Evolutionary conservation across 1,140 invertebrate species (phyloP).

Genomic region (Kradibia gibbosae): DNA sequence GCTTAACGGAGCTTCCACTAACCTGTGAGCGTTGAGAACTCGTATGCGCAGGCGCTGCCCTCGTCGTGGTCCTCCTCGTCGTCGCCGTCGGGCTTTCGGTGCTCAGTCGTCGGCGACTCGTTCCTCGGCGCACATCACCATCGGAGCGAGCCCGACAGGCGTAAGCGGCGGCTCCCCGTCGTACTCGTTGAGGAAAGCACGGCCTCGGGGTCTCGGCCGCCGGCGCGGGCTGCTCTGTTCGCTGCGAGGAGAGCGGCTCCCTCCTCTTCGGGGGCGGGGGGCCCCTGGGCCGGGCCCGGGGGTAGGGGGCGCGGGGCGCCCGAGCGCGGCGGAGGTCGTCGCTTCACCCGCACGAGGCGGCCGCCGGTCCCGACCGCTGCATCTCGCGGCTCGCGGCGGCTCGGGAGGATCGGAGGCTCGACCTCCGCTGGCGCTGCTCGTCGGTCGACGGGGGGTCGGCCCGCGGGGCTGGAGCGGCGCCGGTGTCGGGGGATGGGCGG

Average conservation of each 20-base stretch:
- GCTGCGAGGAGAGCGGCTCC: too few species aligned
- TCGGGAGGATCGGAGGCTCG: not conserved
- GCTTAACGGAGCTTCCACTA: not conserved
- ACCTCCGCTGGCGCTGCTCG: too few species aligned
- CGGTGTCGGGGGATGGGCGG: not conserved
- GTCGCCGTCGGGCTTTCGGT: not conserved
- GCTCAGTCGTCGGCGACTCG: not conserved
- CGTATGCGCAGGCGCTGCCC: not conserved
- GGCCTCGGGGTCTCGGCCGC: not conserved
- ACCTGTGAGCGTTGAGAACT: conserved; percentile 19
- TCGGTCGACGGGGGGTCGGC: not conserved
- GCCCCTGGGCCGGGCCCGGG: not conserved
- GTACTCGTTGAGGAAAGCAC: too few species aligned
- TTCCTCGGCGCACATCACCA: conserved; percentile 18
- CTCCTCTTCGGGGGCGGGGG: too few species aligned
- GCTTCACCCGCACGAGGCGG: not conserved
- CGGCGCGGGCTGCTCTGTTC: not conserved
- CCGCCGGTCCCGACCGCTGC: not conserved
- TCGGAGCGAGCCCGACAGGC: not conserved
- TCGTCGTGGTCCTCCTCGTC: not conserved
- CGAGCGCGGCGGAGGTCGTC: not conserved
- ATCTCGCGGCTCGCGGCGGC: not conserved
- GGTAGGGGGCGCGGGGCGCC: not conserved
- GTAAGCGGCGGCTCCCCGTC: not conserved
- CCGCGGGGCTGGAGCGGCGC: too few species aligned